Conservation (phyloP, 2,888 invertebrate genomes). For the Perdita meconis region DNA sequence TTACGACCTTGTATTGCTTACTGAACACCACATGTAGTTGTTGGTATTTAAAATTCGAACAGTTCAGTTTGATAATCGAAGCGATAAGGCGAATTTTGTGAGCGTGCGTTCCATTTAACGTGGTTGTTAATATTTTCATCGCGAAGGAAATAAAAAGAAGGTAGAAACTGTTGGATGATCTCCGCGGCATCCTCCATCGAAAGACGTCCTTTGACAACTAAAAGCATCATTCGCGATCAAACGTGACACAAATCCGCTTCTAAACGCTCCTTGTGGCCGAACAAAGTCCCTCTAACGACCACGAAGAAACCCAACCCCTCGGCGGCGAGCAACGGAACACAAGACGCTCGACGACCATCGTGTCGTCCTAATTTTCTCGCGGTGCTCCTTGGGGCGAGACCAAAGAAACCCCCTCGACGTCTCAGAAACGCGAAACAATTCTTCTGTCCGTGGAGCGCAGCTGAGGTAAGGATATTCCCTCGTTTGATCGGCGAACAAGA, state of each 20-base stretch:
- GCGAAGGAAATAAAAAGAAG: too few species aligned
- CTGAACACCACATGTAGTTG: too few species aligned
- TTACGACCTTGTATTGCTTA: too few species aligned
- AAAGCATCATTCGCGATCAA: constrained; percentile 38
- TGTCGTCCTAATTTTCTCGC: constrained; percentile 28
- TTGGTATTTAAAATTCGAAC: too few species aligned
- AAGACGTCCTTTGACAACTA: constrained; percentile 17
- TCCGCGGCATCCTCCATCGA: constrained; percentile 17
- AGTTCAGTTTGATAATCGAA: too few species aligned
- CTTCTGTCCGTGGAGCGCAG: neutral
- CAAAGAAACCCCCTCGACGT: neutral
- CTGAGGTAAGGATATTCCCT: constrained; percentile 29
- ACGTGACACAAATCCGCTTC: constrained; percentile 34
- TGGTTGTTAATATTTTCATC: too few species aligned
- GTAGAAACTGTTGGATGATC: neutral
- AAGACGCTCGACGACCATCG: constrained; percentile 22
- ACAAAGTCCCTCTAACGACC: constrained; percentile 14
- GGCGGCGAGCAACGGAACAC: neutral
- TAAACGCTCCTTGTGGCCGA: constrained; percentile 18
- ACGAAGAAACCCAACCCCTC: constrained; percentile 5
- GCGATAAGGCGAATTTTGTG: too few species aligned
- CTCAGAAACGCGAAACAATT: neutral
- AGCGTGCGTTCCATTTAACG: too few species aligned
- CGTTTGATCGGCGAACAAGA: neutral
- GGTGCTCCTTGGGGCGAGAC: neutral